Evolutionary conservation across 2,113 vertebrate genomes (phyloP).

Genomic region (Chiloscyllium plagiosum): DNA sequence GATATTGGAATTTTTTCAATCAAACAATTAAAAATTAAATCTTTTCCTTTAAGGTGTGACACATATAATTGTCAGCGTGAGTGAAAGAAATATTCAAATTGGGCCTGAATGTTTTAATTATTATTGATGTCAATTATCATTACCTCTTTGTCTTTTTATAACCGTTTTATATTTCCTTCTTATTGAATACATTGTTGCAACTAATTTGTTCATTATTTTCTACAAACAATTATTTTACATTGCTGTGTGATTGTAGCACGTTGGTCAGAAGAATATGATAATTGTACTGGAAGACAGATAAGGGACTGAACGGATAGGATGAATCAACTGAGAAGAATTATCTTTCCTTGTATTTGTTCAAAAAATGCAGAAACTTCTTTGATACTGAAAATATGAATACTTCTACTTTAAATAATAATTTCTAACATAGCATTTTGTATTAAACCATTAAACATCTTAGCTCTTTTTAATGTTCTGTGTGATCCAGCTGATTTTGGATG

Average conservation of each 20-base stretch:
- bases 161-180: not conserved
- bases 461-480: not conserved
- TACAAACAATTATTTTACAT: not conserved
- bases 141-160: not conserved
- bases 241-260: not conserved
- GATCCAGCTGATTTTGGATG: not conserved
- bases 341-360: not conserved
- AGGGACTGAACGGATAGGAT: not conserved
- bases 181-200: not conserved
- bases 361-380: not conserved
- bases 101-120: not conserved
- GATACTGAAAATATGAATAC: not conserved
- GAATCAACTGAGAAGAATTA: not conserved
- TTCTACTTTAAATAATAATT: not conserved
- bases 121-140: not conserved
- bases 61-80: not conserved
- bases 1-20: not conserved
- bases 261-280: not conserved
- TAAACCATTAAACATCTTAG: not conserved
- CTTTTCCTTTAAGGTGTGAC: not conserved
- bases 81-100: not conserved
- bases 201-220: not conserved
- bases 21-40: not conserved
- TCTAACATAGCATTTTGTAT: not conserved
- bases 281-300: not conserved